Base-by-base conservation (phyloP, 2,888 invertebrate species). In the Calliphora vomitoria region DNA sequence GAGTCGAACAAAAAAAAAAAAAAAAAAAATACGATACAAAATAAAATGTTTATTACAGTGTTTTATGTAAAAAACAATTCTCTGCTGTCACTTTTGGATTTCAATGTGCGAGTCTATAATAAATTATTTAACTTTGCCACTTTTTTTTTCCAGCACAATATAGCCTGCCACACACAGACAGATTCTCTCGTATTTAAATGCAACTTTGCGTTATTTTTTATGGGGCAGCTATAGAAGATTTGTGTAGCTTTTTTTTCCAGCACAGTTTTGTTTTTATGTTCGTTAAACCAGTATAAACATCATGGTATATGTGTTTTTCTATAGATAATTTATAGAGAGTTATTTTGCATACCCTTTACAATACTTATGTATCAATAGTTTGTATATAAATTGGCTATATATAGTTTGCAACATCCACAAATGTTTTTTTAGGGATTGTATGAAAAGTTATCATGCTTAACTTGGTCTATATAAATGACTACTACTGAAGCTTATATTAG, bases 111-210 rank as follows among this genome's bases (percentile, higher is more conserved):
- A 66, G 20, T 58, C 31, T 47, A 31, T 20, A 78, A 78, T 84
- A 84, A 84, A 84, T 84, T 84, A 79, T 84, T 72, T 79, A 78
- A 66, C 78, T 83, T 31, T 69, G 66, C n/a, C 71, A 55, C 35
- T 55, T 15, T 38, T 55, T 15, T 38, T 71, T 84, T 75, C 38
- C 35, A 78, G 47, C 13, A 53, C 83, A 55, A 76, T 44, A 53
- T 25, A 25, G 25, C 25, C 2, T 69, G 44, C 3, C 41, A n/a
- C 47, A 15, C 50, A 44, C 44, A 35, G 11, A 20, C 44, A 35
- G 5, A 20, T 31, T 13, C 20, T 44, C 0, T 35, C 15, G 8
- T 18, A 44, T 66, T 64, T 55, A 31, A 44, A 66, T 64, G 64
- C 72, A 74, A 20, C 25, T 44, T n/a, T 44, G 72, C 13, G 31